Evolutionary conservation across 2,888 invertebrate genomes (phyloP), one percentile per base, ranked within the genome.

Genomic region (Isoperla grammatica): DNA sequence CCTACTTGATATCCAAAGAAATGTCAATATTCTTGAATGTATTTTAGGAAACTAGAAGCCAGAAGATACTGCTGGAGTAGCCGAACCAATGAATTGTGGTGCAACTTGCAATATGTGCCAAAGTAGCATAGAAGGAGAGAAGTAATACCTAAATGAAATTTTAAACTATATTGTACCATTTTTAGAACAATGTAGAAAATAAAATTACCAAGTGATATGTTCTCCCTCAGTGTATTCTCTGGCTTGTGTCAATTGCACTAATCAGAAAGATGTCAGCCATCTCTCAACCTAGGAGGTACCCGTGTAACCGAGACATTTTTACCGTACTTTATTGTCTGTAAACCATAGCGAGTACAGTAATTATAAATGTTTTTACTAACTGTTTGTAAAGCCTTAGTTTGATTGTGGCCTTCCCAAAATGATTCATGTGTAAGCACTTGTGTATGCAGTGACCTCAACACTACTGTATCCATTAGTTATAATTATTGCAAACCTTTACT

Each of bases 321-420:
- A 22, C 20, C 22, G 46, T 46, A 46, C 29, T 3, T 29, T 29
- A 29, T 46, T 22, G 8, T 20, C 17, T 22, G 46, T 20, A 46
- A 46, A 46, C n/a, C 9, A 46, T 42, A 42, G n/a, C 42, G n/a
- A 46, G 20, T 22, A 22, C 20, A 5, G 46, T 6, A 29, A 29
- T 29, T 29, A 29, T 29, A 46, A 17, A 20, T 46, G 46, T 12
- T 46, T 46, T 46, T 46, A 29, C 29, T 29, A 46, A 46, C 20
- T 53, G 35, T 15, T 53, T 53, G 22, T 37, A 17, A 53, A 37
- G 53, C 39, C 53, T 53, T 53, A 53, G 53, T 17, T 3, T 46
- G 20, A 53, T 53, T 53, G 53, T 53, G 53, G 53, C 53, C 53
- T 53, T 53, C 53, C 53, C 39, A 39, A 37, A n/a, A 53, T 39